Conservation (phyloP, 2,888 invertebrate species). For the Athetis lepigone region DNA sequence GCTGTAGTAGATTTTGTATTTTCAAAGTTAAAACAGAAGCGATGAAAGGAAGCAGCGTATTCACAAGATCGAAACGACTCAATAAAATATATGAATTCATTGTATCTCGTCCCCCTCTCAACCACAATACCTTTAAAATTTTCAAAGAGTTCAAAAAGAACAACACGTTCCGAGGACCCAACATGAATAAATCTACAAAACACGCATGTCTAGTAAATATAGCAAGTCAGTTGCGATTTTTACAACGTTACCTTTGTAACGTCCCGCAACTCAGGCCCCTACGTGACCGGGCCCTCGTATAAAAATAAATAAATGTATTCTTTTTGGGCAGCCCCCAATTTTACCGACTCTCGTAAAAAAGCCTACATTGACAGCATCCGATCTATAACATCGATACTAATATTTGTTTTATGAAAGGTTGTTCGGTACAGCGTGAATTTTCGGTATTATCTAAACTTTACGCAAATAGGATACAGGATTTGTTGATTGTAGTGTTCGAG, state of each 20-base stretch:
- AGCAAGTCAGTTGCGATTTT: constrained; percentile 60
- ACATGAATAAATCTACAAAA: constrained; percentile 61
- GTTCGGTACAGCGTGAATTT: constrained; percentile 36
- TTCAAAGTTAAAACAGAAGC: constrained; percentile 7
- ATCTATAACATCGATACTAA: constrained; percentile 76
- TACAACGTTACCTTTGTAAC: constrained; percentile 61
- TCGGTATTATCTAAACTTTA: constrained; percentile 28
- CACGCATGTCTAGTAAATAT: constrained; percentile 59
- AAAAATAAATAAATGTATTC: constrained; percentile 76
- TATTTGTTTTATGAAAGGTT: constrained; percentile 80
- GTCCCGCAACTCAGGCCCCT: constrained; percentile 64
- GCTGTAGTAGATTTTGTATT: background rate
- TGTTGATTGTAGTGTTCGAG: constrained; percentile 28
- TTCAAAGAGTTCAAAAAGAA: constrained; percentile 27
- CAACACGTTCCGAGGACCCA: constrained; percentile 16
- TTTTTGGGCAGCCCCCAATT: constrained; percentile 64
- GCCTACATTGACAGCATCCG: constrained; percentile 71
- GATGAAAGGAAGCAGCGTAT: background rate
- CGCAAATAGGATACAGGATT: constrained; percentile 33
- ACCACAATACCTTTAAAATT: constrained; percentile 22
- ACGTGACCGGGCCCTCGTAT: constrained; percentile 74
- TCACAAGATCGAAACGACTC: background rate
- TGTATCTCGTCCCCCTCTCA: background rate
- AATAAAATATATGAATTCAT: too few species aligned
- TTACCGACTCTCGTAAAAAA: constrained; percentile 75